A percentile compares a stretch with the other conserved stretches of the same genome.
Evolutionary conservation across 2,113 vertebrate species (phyloP).

Genomic region (Corvus moneduloides): DNA sequence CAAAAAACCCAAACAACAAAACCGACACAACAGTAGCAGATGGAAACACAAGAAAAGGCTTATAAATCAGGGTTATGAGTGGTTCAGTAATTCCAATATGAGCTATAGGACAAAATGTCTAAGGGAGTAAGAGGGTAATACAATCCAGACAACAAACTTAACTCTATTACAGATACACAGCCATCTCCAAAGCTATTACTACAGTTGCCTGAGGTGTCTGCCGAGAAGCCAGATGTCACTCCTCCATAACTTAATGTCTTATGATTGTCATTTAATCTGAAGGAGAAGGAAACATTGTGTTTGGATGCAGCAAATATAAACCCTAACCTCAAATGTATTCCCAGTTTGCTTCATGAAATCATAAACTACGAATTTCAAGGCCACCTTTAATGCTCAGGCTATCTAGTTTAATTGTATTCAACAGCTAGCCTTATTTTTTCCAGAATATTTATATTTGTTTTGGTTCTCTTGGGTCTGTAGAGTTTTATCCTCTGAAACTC

Average conservation of each 20-base stretch:
- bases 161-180: conserved; percentile 60
- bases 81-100: conserved; percentile 54
- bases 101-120: conserved; percentile 58
- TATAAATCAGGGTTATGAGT: conserved; percentile 47
- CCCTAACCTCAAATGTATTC: not conserved
- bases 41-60: conserved; percentile 50
- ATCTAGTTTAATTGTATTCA: not conserved
- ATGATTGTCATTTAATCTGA: conserved; percentile 66
- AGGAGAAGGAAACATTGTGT: conserved; percentile 34
- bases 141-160: conserved; percentile 60
- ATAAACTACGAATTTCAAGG: not conserved
- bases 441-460: not conserved
- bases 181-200: conserved; percentile 71
- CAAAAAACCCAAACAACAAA: not conserved
- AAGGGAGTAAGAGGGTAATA: conserved; percentile 36
- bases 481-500: not conserved
- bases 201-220: conserved; percentile 68
- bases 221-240: conserved; percentile 74
- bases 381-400: not conserved
- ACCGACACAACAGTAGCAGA: not conserved
- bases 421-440: not conserved
- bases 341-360: not conserved
- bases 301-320: conserved; percentile 54
- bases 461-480: not conserved
- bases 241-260: conserved; percentile 62